Conservation (phyloP, 2,113 vertebrate species). For the Callopanchax toddi region DNA sequence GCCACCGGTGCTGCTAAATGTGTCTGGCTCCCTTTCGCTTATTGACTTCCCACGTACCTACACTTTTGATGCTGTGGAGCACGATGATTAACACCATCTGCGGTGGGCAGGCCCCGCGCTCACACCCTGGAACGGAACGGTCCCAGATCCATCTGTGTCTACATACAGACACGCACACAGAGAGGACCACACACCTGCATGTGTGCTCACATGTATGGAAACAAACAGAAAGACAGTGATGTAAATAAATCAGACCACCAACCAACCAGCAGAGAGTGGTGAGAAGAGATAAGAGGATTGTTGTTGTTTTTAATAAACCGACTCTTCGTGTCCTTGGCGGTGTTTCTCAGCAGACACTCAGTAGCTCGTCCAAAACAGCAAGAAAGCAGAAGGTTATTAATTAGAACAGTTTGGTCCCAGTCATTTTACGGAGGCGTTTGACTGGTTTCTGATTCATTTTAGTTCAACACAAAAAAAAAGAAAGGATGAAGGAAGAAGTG, state of each 20-base stretch:
- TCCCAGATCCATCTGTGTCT: conserved; percentile 52
- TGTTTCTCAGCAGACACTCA: conserved; percentile 33
- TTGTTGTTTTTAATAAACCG: conserved; percentile 38
- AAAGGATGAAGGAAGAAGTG: too few relatives aligned
- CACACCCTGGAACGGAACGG: conserved; percentile 40
- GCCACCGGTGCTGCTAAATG: conserved; percentile 9
- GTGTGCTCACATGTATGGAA: background rate
- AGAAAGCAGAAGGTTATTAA: conserved; percentile 58
- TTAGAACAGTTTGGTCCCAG: conserved; percentile 43
- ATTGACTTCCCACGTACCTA: conserved; percentile 15
- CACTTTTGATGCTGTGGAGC: conserved; percentile 10
- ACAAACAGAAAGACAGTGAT: conserved; percentile 9
- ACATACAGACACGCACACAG: conserved; percentile 30
- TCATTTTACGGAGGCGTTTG: conserved; percentile 19
- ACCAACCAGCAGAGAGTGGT: conserved; percentile 1
- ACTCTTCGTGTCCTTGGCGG: conserved; percentile 49
- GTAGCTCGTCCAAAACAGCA: conserved; percentile 49
- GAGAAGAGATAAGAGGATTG: conserved; percentile 2
- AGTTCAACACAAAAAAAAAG: conserved; percentile 22
- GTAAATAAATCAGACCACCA: conserved; percentile 8
- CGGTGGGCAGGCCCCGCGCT: conserved; percentile 31
- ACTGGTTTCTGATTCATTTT: conserved; percentile 32
- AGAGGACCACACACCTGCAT: conserved; percentile 2
- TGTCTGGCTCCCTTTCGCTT: background rate
- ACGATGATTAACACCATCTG: conserved; percentile 67